These are phyloP conservation scores for Dione vanillae DNA, from an alignment of 2,888 invertebrate species.

Conservation along the genomic window DNA sequence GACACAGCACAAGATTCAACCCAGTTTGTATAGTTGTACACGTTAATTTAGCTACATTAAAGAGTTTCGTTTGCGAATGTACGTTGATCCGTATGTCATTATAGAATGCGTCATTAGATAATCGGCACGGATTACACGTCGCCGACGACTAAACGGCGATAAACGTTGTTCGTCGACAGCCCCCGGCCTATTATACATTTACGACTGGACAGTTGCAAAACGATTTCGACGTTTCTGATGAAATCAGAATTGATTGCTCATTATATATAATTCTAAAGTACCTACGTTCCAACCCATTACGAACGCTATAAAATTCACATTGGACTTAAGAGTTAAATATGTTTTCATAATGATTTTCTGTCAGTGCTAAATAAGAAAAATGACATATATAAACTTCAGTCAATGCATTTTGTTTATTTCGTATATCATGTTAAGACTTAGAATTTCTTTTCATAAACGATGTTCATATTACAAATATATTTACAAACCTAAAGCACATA, in stretches of 20 bases:
- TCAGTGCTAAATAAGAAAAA: not conserved
- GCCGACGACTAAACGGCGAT: conserved; percentile 74
- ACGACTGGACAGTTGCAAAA: conserved; percentile 56
- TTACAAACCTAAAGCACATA: not conserved
- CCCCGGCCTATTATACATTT: conserved; percentile 63
- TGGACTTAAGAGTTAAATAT: not conserved
- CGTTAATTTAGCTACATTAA: not conserved
- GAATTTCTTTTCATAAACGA: not conserved
- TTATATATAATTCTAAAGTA: conserved; percentile 13
- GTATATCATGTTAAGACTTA: not conserved
- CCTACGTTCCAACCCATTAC: not conserved
- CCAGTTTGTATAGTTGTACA: not conserved
- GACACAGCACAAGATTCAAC: no score
- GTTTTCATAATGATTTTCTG: not conserved
- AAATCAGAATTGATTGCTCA: conserved; percentile 22
- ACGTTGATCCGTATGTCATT: conserved; percentile 53
- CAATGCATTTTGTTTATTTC: no score
- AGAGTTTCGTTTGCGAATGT: conserved; percentile 33
- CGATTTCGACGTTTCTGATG: conserved; percentile 52
- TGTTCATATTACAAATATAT: not conserved
- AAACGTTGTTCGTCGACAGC: conserved; percentile 63
- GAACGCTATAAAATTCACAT: not conserved
- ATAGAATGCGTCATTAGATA: conserved; percentile 70
- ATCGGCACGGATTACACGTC: conserved; percentile 70
- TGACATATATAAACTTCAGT: no score